phyloP scores from a whole-genome alignment of 2,797 vertebrate genomes.

The Nasua narica region DNA sequence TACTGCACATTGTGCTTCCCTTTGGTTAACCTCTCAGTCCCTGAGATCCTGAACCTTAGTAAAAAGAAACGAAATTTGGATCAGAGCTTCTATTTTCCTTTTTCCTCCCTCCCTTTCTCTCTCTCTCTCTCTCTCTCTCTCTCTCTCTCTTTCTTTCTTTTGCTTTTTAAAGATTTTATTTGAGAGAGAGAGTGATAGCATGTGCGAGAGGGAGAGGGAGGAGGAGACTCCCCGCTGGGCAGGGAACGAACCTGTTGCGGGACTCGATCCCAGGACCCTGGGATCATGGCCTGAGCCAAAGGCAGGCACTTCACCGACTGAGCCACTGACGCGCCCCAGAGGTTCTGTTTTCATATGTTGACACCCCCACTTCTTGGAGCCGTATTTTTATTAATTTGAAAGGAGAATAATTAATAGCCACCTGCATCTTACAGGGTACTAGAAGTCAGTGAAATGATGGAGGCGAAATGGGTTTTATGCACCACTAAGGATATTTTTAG shows the following conservation, averaged over 20 bases:
- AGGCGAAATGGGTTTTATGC: background rate
- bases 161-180: background rate
- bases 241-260: no score
- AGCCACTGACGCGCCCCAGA: background rate
- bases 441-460: background rate
- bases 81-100: background rate
- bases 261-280: background rate
- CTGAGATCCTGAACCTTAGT: background rate
- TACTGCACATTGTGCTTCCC: background rate
- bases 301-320: background rate
- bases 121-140: background rate
- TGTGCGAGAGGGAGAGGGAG: background rate
- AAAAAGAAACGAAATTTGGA: background rate
- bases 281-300: background rate
- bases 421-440: background rate
- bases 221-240: background rate
- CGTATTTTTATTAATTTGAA: background rate
- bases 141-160: background rate
- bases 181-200: background rate
- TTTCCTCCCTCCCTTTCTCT: no score
- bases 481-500: background rate
- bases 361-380: background rate
- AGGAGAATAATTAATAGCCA: background rate
- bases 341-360: background rate
- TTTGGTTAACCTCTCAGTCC: background rate